Base-by-base conservation (phyloP, 1,140 invertebrate species). In the Dolichoris vasculosae region DNA sequence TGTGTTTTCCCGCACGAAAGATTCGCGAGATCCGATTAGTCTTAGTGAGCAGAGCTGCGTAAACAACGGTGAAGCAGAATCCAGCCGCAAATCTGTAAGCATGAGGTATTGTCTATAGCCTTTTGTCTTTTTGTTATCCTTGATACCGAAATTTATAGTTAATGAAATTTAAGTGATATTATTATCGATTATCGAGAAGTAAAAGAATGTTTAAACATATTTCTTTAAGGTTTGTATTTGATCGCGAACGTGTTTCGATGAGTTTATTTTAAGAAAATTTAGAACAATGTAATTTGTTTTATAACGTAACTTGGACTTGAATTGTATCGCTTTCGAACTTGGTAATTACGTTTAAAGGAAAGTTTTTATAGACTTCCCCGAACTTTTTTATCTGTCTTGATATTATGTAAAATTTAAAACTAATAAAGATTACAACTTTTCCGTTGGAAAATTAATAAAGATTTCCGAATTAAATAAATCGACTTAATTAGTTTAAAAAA, bases 11-110 rank as follows among this genome's bases (percentile, higher is more conserved):
- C 7, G 97, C 97, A 87, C 97, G 96, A 93, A 99, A 99, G 88
- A 99, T 99, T 30, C 98, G 94, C 6, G 97, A 95, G 86, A 99
- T 99, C 48, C 97, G 94, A 93, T 98, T 98, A 7, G 98, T 98
- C 93, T 98, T 98, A 3, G 97, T 98, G 32, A 99, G 92, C 0
- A 99, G 93, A 7, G 98, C 97, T 0, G 97, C 97, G 92, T 99
- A 99, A 20, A 98, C 97, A 0, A 98, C 96, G 0, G 97, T 97
- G 93, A 99, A 99, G 89, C 97, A 97, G 89, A 98, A 96, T 8
- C 97, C 97, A 11, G 97, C 97, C 1, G 96, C 95, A 88, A 97
- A 97, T 88, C 96, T 97, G 92, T 43, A 93, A 93, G 77, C n/a
- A 43, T 35, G 46, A 71, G 35, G 55, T 13, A 26, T 59, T 59